Evolutionary conservation across 2,113 vertebrate species (phyloP), one percentile per base, ranked within the genome.

Genomic region (Sula dactylatra): DNA sequence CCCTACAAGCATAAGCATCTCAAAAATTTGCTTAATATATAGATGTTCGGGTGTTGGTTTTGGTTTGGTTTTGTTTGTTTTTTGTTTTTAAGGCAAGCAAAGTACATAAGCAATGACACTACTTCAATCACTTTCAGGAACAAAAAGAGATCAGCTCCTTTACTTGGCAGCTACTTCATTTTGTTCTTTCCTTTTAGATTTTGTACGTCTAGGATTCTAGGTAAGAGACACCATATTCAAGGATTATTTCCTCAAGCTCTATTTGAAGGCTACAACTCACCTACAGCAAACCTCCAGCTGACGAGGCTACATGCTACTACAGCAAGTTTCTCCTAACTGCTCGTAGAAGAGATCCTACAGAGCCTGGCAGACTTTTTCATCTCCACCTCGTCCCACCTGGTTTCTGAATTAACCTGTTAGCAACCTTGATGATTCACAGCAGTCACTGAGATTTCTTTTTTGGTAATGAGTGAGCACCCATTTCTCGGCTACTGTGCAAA

Each of bases 271-370:
- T 47, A 13, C 26, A 72, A 47, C 31, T 62, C 36, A 56, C 36
- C 49, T 29, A 11, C 16, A 25, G 8, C 1, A 2, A 86, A 5
- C 10, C 31, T 64, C 31, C 55, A 58, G 17, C 64, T 62, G 13
- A 27, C 7, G 31, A 0, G 2, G 8, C 59, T 36, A 0, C 18
- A 44, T 7, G 1, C 26, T n/a, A 3, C 49, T 61, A 16, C 21
- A 69, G 15, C 64, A 87, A 3, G 8, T 10, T 61, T 31, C 34
- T 59, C 36, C 54, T 36, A 14, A 44, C 6, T 18, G 11, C 29
- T 27, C 6, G 4, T 31, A 2, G 24, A 71, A 50, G 10, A 44
- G 18, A 9, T 88, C 58, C 67, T 16, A 1, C 1, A 11, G 13
- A 3, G 3, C 44, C 44, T 59, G 5, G 25, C 29, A 69, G 8